Base-by-base conservation (phyloP, 2,797 vertebrate genomes). In the Microhierax caerulescens region DNA sequence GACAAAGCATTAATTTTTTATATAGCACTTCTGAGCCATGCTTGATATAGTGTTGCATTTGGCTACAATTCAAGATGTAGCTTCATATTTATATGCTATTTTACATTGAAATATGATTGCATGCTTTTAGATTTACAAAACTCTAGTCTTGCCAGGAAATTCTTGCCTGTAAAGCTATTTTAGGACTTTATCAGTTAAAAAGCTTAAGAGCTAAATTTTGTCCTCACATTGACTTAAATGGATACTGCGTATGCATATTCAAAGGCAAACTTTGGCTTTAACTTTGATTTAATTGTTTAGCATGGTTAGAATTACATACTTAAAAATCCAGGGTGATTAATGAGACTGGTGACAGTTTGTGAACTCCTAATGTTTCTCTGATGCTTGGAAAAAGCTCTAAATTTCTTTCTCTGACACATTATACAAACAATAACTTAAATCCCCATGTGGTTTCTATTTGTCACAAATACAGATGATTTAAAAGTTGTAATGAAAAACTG, bases 91-190 rank as follows among this genome's bases (percentile, higher is more conserved):
- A 94, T 97, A 85, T 64, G 82, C 80, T 95, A 67, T 90, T 96
- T 97, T 94, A 90, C 67, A 81, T 39, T 95, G 93, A 97, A 97
- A 95, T 95, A 94, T 82, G 83, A 90, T 95, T 95, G 85, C 85
- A 84, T 95, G 76, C 94, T 96, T 93, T 97, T 78, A 93, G 82
- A 95, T 93, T 93, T 95, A 90, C 91, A 94, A 96, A 97, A 96
- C 80, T 54, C 57, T 28, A 30, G 59, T 41, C 91, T 90, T 95
- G 97, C 95, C 96, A 97, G 94, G 94, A 97, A 97, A 97, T 96
- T 96, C 85, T 97, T 97, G 93, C 90, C 67, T 88, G 34, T 76
- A 79, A 92, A 95, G 79, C 93, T 97, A 93, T 97, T 97, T 96
- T 94, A 88, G 80, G 85, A 84, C 51, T 81, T 97, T 91, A 95